Evolutionary conservation across 2,888 invertebrate genomes (phyloP).

Genomic region (Rotaria magnacalcarata): DNA sequence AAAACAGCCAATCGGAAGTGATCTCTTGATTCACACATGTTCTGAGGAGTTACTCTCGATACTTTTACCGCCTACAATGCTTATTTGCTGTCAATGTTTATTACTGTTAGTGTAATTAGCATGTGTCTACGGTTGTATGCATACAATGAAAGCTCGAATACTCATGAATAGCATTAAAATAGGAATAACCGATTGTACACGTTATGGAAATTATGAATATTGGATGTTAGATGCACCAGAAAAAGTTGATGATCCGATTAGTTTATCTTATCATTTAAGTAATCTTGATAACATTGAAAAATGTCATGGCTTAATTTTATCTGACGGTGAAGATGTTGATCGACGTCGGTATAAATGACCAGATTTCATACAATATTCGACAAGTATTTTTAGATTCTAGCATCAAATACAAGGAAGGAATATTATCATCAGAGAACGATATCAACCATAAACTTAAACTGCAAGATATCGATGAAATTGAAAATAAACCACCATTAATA

Average conservation of each 20-base stretch:
- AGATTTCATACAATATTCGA: no score
- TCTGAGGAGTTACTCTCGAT: no score
- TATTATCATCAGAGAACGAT: background rate
- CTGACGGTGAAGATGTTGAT: background rate
- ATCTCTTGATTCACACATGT: background rate
- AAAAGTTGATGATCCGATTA: background rate
- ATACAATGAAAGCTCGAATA: background rate
- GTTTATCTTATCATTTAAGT: constrained; percentile 11
- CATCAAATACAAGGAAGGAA: no score
- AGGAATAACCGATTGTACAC: background rate
- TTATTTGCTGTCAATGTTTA: background rate
- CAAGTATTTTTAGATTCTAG: no score
- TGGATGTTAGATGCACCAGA: constrained; percentile 1
- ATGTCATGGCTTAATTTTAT: background rate
- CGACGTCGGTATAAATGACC: no score
- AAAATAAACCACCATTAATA: background rate
- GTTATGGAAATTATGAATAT: background rate
- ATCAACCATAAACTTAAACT: background rate
- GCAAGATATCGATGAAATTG: background rate
- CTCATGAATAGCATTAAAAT: background rate
- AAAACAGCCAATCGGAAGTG: background rate
- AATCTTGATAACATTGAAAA: background rate
- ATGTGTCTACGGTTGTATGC: background rate
- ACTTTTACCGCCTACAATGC: no score
- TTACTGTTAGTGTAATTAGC: background rate